A percentile compares a stretch with the other conserved stretches of the same genome.
Conservation (phyloP, 1,140 invertebrate species). For the Leptoteleia sp. region DNA sequence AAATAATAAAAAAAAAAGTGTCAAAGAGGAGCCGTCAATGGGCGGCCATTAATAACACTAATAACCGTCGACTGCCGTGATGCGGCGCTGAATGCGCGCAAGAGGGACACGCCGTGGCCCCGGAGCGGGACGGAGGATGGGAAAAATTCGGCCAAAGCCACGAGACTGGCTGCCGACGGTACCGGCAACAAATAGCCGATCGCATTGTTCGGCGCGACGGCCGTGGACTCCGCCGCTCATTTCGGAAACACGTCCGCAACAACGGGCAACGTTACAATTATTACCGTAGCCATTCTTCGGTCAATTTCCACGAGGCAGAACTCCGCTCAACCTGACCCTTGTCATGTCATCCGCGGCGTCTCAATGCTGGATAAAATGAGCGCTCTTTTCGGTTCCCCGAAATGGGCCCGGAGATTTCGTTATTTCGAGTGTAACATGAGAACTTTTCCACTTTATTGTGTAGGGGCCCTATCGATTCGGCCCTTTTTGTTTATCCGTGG, state of each 20-base stretch:
- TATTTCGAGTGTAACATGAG: constrained; percentile 53
- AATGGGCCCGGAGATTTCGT: constrained; percentile 30
- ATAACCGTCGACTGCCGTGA: constrained; percentile 75
- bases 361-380: too few relatives aligned
- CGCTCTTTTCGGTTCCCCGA: too few relatives aligned
- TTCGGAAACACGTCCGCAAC: constrained; percentile 81
- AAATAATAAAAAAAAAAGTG: constrained; percentile 32
- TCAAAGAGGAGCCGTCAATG: constrained; percentile 71
- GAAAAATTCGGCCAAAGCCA: constrained; percentile 68
- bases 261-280: constrained; percentile 80
- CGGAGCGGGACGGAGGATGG: background rate
- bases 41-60: constrained; percentile 78
- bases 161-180: constrained; percentile 60
- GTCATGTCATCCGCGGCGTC: constrained; percentile 77
- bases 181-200: constrained; percentile 79
- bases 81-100: constrained; percentile 60
- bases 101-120: too few relatives aligned
- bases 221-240: constrained; percentile 73
- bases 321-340: constrained; percentile 75
- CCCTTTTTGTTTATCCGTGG: constrained; percentile 36
- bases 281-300: constrained; percentile 71
- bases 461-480: background rate
- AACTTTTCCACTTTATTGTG: constrained; percentile 45
- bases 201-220: constrained; percentile 74
- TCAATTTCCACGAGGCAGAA: constrained; percentile 65